These are phyloP conservation scores for Pseudochirops corinnae DNA, from an alignment of 2,797 vertebrate genomes.

Conservation along the genomic window DNA sequence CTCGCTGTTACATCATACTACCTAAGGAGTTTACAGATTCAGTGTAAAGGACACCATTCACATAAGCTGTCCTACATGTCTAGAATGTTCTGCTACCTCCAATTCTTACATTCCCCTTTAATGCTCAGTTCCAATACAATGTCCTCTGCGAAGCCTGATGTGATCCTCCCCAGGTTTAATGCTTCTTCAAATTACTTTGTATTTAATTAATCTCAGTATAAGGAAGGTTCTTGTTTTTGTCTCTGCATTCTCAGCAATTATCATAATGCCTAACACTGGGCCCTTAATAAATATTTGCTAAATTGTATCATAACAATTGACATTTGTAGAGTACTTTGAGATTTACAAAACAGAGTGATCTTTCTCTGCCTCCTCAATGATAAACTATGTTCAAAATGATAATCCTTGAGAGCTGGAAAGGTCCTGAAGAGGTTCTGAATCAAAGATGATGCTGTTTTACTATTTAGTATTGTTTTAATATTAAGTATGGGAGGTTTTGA, in stretches of 20 bases:
- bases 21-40: background rate
- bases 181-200: background rate
- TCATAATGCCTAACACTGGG: background rate
- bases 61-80: background rate
- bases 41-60: background rate
- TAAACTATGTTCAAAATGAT: background rate
- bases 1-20: background rate
- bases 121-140: background rate
- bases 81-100: background rate
- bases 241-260: background rate
- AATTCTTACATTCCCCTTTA: background rate
- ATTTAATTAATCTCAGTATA: background rate
- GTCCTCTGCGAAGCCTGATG: background rate
- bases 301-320: background rate
- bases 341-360: background rate
- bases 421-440: too few species aligned
- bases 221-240: background rate
- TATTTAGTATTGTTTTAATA: background rate
- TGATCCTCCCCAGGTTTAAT: background rate
- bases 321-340: background rate
- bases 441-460: background rate
- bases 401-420: background rate
- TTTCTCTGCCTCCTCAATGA: background rate
- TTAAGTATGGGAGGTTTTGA: background rate
- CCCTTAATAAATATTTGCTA: background rate